A percentile compares a stretch with the other conserved stretches of the same genome.
phyloP scores from a whole-genome alignment of 2,113 vertebrate species.

The Cromileptes altivelis region DNA sequence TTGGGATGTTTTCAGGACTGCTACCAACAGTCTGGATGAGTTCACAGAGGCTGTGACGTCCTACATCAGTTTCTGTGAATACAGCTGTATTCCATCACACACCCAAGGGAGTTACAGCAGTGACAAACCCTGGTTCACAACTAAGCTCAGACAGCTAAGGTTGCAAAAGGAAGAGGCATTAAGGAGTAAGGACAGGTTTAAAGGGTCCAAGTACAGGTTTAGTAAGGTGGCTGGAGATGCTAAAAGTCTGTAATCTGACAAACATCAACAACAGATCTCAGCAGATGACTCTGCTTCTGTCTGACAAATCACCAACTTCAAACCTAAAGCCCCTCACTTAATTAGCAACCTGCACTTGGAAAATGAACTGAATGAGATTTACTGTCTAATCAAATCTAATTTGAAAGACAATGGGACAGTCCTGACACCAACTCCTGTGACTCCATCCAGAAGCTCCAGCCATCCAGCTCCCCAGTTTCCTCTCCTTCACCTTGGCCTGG shows the following conservation, averaged over 20 bases:
- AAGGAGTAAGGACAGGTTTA: neutral
- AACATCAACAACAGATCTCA: neutral
- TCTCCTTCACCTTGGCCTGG: too few species aligned
- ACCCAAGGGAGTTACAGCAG: constrained; percentile 9
- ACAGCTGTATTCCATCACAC: neutral
- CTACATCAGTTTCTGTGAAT: neutral
- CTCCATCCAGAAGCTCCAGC: too few species aligned
- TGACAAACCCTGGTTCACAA: constrained; percentile 14
- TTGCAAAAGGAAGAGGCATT: neutral
- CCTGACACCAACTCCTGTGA: neutral
- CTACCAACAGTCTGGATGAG: neutral
- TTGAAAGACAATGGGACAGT: neutral
- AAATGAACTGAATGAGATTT: neutral
- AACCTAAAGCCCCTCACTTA: neutral
- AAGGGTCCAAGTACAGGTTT: neutral
- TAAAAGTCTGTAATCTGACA: neutral
- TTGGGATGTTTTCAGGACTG: neutral
- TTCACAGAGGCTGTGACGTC: neutral
- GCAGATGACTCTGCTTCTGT: neutral
- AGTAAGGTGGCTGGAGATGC: neutral
- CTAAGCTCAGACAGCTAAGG: neutral
- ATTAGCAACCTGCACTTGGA: neutral
- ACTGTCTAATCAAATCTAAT: neutral
- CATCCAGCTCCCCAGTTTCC: too few species aligned
- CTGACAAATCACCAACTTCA: neutral